Base-by-base conservation (phyloP, 2,113 vertebrate genomes). In the Dipodomys ordii region DNA sequence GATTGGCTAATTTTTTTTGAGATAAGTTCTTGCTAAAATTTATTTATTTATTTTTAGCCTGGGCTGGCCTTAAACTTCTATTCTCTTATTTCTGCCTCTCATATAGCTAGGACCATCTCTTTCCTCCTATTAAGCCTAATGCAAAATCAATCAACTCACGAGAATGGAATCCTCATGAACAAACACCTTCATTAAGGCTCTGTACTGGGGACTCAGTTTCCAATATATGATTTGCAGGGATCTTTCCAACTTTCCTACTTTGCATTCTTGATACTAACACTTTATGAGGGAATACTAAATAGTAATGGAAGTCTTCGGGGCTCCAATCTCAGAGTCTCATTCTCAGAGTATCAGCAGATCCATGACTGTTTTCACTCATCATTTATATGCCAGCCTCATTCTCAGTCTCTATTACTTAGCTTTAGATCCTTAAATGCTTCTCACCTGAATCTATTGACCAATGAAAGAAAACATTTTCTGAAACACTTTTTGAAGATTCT, bases 131-230 rank as follows among this genome's bases (percentile, higher is more conserved):
- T 13, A 39, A 25, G 25, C 3, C 23, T 28, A 7, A 28, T 28
- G n/a, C 3, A 67, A 9, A 3, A 67, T 53, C 12, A 28, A 35
- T 87, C 2, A 19, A 57, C 46, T n/a, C 15, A 16, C 7, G 13
- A 62, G 7, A 2, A 22, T 32, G 2, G 11, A 35, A 0, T 2
- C 5, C 28, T 87, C 12, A 18, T 4, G 22, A 44, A 10, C 0
- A 25, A 72, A 35, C 25, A 28, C 2, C 20, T 80, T 16, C n/a
- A 19, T 3, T 2, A 23, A 53, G 25, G 8, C 30, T 22, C 2
- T 6, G 28, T 19, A 8, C 9, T 53, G 19, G 23, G 18, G 6
- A 49, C 65, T 72, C 5, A 39, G 12, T 57, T n/a, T 87, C 25
- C 19, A 65, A 81, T 19, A 73, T 10, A 25, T 19, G 22, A 30